Percentiles rank a stretch among this genome's conserved stretches.
Evolutionary conservation across 2,888 invertebrate species (phyloP).

Genomic region (Shargacucullia verbasci): DNA sequence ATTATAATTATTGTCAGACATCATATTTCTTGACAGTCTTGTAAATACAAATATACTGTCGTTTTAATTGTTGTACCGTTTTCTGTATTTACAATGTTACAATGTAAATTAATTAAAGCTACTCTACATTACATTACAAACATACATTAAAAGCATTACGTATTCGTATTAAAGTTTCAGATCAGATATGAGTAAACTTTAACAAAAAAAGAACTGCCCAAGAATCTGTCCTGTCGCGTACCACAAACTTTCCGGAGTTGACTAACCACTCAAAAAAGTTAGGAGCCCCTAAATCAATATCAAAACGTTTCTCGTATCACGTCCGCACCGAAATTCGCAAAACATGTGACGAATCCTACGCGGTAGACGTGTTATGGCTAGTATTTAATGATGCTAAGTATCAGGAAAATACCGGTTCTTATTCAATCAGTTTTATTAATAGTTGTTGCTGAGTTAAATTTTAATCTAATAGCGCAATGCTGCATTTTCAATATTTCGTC

Average conservation of each 20-base stretch:
- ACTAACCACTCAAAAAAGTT: conserved; percentile 42
- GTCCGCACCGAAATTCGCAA: conserved; percentile 58
- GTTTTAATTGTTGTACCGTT: no score
- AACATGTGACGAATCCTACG: conserved; percentile 37
- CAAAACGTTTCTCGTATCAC: conserved; percentile 68
- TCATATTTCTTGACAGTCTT: conserved; percentile 43
- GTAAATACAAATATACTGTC: no score
- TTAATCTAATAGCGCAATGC: conserved; percentile 9
- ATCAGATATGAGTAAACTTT: conserved; percentile 18
- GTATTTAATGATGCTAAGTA: conserved; percentile 27
- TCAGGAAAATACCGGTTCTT: conserved; percentile 39
- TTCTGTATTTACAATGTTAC: no score
- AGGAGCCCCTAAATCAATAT: conserved; percentile 58
- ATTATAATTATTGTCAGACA: conserved; percentile 49
- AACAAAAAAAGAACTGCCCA: conserved; percentile 13
- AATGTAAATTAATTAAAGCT: no score
- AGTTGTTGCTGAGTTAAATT: conserved; percentile 26
- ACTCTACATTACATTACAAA: no score
- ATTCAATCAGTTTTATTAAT: conserved; percentile 33
- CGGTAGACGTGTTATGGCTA: conserved; percentile 8
- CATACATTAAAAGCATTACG: conserved; percentile 3
- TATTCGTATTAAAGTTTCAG: conserved; percentile 6
- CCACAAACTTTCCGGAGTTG: conserved; percentile 45
- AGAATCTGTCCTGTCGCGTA: conserved; percentile 45
- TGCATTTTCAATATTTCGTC: conserved; percentile 3